A percentile compares a stretch with the other conserved stretches of the same genome.
Evolutionary conservation across 1,140 invertebrate genomes (phyloP).

Genomic region (Musca domestica): DNA sequence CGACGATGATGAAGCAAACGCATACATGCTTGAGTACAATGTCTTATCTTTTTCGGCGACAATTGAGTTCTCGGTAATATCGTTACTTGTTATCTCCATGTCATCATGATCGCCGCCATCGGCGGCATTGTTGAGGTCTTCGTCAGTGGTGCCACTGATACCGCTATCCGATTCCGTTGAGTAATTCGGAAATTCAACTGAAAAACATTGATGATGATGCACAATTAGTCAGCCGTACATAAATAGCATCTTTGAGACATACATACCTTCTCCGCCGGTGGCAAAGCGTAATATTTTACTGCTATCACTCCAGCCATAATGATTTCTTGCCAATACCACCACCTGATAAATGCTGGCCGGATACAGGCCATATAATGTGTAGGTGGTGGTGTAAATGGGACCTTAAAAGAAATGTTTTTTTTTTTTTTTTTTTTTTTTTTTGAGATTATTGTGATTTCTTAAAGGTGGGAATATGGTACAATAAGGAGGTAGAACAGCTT

Average conservation of each 20-base stretch:
- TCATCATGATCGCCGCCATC: not conserved
- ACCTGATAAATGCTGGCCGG: conserved; percentile 66
- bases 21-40: conserved; percentile 2
- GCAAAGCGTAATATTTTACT: conserved; percentile 65
- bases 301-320: conserved; percentile 67
- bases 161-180: conserved; percentile 44
- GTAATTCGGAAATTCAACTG: conserved; percentile 50
- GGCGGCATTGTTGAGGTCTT: not conserved
- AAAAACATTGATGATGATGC: not conserved
- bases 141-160: not conserved
- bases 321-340: conserved; percentile 64
- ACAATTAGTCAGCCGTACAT: not conserved
- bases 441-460: too few relatives aligned
- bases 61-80: conserved; percentile 1
- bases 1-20: not conserved
- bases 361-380: conserved; percentile 64
- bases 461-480: too few relatives aligned
- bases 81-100: not conserved
- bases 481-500: too few relatives aligned
- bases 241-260: not conserved
- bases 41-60: not conserved
- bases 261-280: conserved; percentile 62
- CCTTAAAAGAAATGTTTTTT: conserved; percentile 53
- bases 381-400: conserved; percentile 64
- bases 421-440: too few relatives aligned